These are phyloP conservation scores for Chunga burmeisteri DNA, from an alignment of 2,113 vertebrate species.

Conservation along the genomic window DNA sequence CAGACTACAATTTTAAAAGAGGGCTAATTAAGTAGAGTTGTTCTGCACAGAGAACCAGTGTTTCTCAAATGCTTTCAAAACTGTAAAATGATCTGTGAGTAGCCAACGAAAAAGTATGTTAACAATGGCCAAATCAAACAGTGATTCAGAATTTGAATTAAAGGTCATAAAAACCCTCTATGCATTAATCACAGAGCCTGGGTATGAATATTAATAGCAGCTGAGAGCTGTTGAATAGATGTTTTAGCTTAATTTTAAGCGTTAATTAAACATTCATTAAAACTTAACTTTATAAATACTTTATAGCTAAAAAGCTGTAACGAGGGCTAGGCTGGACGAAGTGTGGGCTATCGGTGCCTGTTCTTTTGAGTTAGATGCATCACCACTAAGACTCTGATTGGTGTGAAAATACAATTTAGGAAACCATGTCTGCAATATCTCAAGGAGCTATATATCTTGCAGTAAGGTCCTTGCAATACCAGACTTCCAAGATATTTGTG, in stretches of 20 bases:
- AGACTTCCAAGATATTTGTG: not conserved
- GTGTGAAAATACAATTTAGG: not conserved
- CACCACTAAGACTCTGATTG: not conserved
- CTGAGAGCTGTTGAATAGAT: constrained; percentile 21
- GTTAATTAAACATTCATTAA: constrained; percentile 52
- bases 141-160: constrained; percentile 57
- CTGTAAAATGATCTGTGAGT: constrained; percentile 41
- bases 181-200: constrained; percentile 42
- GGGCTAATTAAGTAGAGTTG: constrained; percentile 13
- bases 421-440: not conserved
- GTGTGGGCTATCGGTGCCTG: not conserved
- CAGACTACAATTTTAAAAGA: constrained; percentile 7
- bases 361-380: not conserved
- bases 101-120: constrained; percentile 47
- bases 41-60: constrained; percentile 24
- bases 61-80: constrained; percentile 50
- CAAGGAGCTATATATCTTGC: not conserved
- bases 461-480: not conserved
- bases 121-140: constrained; percentile 66
- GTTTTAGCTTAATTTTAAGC: constrained; percentile 36
- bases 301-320: not conserved
- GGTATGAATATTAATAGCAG: constrained; percentile 56
- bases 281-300: constrained; percentile 33
- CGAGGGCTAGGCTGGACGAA: not conserved
- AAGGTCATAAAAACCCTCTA: constrained; percentile 55